Evolutionary conservation across 2,888 invertebrate genomes (phyloP), one percentile per base, ranked within the genome.

Genomic region (Elaeidobius kamerunicus): DNA sequence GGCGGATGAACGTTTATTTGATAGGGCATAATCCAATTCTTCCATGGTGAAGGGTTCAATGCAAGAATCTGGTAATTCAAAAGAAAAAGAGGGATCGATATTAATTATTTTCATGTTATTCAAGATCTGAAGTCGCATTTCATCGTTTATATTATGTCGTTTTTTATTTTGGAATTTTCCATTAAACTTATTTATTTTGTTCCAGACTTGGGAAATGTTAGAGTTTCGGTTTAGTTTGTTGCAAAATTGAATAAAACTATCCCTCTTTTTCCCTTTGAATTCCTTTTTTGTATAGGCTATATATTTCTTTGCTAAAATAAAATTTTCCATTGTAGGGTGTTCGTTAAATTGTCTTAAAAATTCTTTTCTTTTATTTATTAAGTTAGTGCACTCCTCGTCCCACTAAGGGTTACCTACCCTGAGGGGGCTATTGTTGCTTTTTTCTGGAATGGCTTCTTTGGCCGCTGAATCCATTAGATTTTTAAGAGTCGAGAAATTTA

Each of bases 331-430:
- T 7, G 16, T 34, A 5, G 20, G 34, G 4, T 18, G 7, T 14
- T 11, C 20, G 3, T 34, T 44, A 18, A 18, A 44, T 14, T 44
- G 5, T 19, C 3, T 1, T 3, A 44, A 12, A n/a, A 2, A 1
- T 2, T 19, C 7, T 34, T 20, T 34, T 7, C 34, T 44, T 16
- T 14, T 18, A 34, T 44, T 35, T 5, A 35, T 9, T 5, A 30
- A 15, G 1, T 19, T 3, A 7, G 35, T 5, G 30, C 44, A 44
- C 3, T 44, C 19, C 14, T 12, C 11, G 18, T 44, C 44, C 44
- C 44, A 44, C 44, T 35, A 44, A 3, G 44, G 44, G 15, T 34
- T 44, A 2, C 19, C 34, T 4, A 19, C 4, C 23, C 23, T 23
- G 9, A 6, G 23, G 9, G 23, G 5, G 23, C 5, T 6, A 23